These are phyloP conservation scores for Adelphocoris suturalis DNA, from an alignment of 2,888 invertebrate genomes.

Conservation along the genomic window DNA sequence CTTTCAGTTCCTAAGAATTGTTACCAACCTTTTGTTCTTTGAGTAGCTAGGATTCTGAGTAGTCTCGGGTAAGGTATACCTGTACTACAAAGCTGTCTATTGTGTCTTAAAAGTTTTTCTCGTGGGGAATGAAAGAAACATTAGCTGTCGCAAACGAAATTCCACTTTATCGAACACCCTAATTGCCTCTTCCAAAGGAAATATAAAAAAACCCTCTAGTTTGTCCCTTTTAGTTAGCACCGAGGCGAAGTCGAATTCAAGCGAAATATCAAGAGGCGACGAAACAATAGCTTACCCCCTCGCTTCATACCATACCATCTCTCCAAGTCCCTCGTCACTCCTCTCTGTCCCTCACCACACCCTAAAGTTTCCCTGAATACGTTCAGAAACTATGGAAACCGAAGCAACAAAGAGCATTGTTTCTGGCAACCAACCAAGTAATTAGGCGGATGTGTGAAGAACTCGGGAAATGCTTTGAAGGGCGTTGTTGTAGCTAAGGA, in stretches of 20 bases:
- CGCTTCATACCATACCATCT: not conserved
- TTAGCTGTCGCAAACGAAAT: not conserved
- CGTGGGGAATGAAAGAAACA: not conserved
- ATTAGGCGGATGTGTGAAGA: slow-evolving; percentile 55
- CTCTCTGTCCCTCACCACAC: not conserved
- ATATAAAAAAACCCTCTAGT: not conserved
- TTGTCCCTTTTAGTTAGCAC: not conserved
- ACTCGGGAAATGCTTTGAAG: slow-evolving; percentile 53
- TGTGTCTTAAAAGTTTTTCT: too few relatives aligned
- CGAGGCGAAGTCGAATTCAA: not conserved
- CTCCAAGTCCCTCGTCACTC: not conserved
- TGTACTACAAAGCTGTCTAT: too few relatives aligned
- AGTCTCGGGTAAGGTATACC: too few relatives aligned
- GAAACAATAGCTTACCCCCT: not conserved
- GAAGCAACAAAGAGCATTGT: slow-evolving; percentile 48
- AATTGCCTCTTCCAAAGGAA: not conserved
- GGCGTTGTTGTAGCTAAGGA: slow-evolving; percentile 16
- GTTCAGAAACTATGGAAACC: slow-evolving; percentile 49
- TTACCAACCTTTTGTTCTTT: too few relatives aligned
- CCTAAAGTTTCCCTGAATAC: slow-evolving; percentile 11
- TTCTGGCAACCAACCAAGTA: slow-evolving; percentile 53
- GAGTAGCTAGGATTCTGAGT: too few relatives aligned
- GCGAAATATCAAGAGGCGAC: not conserved
- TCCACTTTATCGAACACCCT: not conserved
- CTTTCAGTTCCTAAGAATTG: too few relatives aligned